These are phyloP conservation scores for Pantala flavescens DNA, from an alignment of 1,140 invertebrate genomes.

Conservation along the genomic window DNA sequence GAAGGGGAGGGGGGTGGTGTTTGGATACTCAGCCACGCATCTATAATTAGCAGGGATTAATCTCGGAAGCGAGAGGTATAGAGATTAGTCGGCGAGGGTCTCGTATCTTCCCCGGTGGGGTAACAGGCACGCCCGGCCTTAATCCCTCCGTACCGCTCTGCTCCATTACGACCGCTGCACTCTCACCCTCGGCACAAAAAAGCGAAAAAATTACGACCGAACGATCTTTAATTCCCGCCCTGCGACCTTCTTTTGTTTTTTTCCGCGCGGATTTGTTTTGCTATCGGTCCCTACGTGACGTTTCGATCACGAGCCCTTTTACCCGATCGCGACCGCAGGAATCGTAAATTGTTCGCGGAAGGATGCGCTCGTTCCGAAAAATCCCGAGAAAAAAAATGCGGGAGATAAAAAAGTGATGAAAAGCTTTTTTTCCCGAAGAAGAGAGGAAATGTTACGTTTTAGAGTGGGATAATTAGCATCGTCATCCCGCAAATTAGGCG, in stretches of 20 bases:
- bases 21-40: slow-evolving; percentile 7
- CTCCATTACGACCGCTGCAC: not conserved
- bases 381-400: too few species aligned
- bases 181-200: not conserved
- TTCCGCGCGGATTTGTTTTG: not conserved
- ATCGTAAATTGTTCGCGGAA: not conserved
- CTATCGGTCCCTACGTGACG: not conserved
- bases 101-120: slow-evolving; percentile 1
- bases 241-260: not conserved
- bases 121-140: not conserved
- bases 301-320: not conserved
- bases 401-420: not conserved
- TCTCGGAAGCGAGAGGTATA: not conserved
- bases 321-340: not conserved
- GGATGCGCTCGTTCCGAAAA: too few species aligned
- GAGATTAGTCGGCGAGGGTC: not conserved
- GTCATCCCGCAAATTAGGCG: not conserved
- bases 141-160: not conserved
- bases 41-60: slow-evolving; percentile 10
- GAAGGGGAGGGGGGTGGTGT: not conserved
- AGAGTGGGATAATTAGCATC: not conserved
- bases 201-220: not conserved
- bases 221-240: not conserved
- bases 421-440: not conserved
- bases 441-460: not conserved